Base-by-base conservation (phyloP, 2,113 vertebrate genomes). In the Paracanthobrama guichenoti region DNA sequence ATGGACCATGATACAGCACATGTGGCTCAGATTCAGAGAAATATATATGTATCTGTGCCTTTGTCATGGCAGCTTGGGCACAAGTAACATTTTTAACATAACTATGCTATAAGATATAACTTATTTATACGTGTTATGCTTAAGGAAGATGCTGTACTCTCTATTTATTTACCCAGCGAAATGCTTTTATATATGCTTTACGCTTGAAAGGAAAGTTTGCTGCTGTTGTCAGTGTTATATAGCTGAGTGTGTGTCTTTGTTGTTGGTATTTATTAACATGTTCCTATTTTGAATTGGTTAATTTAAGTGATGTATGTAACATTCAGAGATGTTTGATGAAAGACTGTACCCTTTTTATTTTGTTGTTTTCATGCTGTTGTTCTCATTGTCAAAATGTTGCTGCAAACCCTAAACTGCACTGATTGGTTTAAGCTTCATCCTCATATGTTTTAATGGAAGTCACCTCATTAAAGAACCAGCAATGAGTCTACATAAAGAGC, bases 391-490 rank as follows among this genome's bases (percentile, higher is more conserved):
- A 11, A 24, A 44, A 26, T 20, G 13, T 79, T 44, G n/a, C 39
- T 62, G 35, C 28, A 77, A 18, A 44, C 22, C 39, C 35, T 62
- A 39, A 62, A 59, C 57, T 59, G 59, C 59, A 64, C 39, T 66
- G 60, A 64, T 12, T 66, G n/a, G 11, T 48, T 80, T 66, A 7
- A 66, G 24, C 12, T 46, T 20, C 13, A 28, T 28, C 14, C 24
- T 46, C 24, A 12, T 48, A 48, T 64, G 55, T 79, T 79, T 64
- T 64, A 79, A 64, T 64, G 39, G n/a, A 79, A 79, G 39, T 46
- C 24, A 46, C 26, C 59, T 64, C 77, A 79, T 79, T 79, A 79
- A 79, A 79, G 39, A 57, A 79, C 57, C 59, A 79, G 77, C 77
- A 79, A 2, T 44, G 57, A 60, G 35, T 60, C 53, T 60, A 60